These are phyloP conservation scores for Idaea aversata DNA, from an alignment of 2,888 invertebrate genomes.

Conservation along the genomic window DNA sequence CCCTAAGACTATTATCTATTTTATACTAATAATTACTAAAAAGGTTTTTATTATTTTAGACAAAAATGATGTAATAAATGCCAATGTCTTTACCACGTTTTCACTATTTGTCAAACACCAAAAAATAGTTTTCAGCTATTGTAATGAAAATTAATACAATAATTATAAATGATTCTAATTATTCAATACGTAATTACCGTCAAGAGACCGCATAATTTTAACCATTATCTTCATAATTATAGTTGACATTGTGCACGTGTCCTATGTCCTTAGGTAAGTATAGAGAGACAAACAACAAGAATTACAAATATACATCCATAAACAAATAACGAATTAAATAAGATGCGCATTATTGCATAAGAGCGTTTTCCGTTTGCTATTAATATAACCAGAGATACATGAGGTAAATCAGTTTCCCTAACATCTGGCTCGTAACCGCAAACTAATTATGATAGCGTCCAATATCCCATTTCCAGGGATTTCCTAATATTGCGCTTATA, in stretches of 20 bases:
- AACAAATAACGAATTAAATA: neutral
- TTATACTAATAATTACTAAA: too few species aligned
- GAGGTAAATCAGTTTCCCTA: conserved; percentile 15
- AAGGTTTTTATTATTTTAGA: too few species aligned
- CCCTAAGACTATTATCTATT: too few species aligned
- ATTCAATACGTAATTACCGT: neutral
- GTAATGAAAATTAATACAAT: neutral
- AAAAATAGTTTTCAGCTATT: neutral
- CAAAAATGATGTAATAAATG: too few species aligned
- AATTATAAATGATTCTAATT: neutral
- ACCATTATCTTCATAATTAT: neutral
- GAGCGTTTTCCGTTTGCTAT: conserved; percentile 22
- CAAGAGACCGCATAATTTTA: neutral
- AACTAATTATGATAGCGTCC: conserved; percentile 22
- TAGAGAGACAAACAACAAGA: neutral
- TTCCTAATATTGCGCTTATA: conserved; percentile 25
- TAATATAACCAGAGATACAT: conserved; percentile 11
- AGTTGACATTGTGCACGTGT: neutral
- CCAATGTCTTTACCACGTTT: neutral
- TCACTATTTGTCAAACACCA: neutral
- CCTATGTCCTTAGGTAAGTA: too few species aligned
- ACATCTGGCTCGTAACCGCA: conserved; percentile 25
- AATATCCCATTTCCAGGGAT: conserved; percentile 23
- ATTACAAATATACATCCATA: neutral
- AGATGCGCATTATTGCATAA: conserved; percentile 22